phyloP scores from a whole-genome alignment of 92 coral and sea anemone species.

The Virgularia gustaviana region DNA sequence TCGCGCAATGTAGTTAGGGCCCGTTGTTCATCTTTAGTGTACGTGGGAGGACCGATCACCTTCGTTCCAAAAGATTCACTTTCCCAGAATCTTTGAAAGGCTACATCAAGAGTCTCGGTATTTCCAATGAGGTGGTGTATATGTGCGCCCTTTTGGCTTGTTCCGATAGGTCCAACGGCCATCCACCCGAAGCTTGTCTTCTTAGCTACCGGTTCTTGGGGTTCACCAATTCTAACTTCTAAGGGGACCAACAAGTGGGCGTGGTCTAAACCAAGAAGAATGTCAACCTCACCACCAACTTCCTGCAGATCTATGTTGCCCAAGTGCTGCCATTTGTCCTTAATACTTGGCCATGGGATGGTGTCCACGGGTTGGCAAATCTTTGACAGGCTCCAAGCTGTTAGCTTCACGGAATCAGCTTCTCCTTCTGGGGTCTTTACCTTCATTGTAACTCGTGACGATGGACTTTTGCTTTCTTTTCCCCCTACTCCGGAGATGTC shows the following conservation, averaged over 20 bases:
- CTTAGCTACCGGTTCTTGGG: conserved; percentile 28
- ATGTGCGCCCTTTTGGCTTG: conserved; percentile 30
- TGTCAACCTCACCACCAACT: conserved; percentile 30
- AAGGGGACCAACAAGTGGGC: conserved; percentile 30
- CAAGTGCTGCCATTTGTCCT: conserved; percentile 25
- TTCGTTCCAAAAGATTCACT: conserved; percentile 59
- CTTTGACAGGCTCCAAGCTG: conserved; percentile 12
- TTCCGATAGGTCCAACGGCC: conserved; percentile 52
- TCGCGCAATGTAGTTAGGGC: conserved; percentile 50
- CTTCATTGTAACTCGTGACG: not conserved
- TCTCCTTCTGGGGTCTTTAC: conserved; percentile 19
- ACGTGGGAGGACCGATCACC: conserved; percentile 11
- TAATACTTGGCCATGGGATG: conserved; percentile 34
- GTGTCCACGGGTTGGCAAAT: conserved; percentile 14
- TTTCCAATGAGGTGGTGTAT: conserved; percentile 41
- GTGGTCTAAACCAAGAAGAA: conserved; percentile 35
- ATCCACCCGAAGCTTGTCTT: conserved; percentile 62
- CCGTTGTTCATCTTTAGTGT: conserved; percentile 44
- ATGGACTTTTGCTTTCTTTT: not conserved
- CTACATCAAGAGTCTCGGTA: conserved; percentile 24
- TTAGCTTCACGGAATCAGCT: conserved; percentile 2
- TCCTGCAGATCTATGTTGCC: conserved; percentile 1
- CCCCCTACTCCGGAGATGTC: conserved; percentile 29
- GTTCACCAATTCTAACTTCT: conserved; percentile 30
- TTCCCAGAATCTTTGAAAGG: conserved; percentile 58